Evolutionary conservation across 37 sponge, comb jelly and placozoan genomes (phyloP).

Genomic region (Mnemiopsis leidyi): DNA sequence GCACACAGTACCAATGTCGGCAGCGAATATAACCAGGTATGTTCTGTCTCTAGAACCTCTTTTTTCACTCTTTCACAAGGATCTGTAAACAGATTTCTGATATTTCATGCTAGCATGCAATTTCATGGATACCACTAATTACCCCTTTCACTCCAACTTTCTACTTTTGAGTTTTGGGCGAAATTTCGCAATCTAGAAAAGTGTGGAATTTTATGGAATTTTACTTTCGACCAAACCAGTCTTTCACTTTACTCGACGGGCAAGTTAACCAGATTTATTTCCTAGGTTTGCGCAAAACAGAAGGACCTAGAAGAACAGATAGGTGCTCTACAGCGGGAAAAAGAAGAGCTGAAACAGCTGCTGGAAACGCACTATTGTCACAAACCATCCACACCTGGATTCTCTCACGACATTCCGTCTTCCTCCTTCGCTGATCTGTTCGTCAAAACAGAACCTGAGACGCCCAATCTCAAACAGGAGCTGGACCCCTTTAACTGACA

Average conservation of each 20-base stretch:
- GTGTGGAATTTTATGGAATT: no score
- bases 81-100: no score
- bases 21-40: conserved; percentile 6
- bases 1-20: conserved; percentile 4
- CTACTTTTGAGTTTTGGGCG: no score
- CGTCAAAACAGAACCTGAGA: conserved; percentile 6
- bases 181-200: no score
- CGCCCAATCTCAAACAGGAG: background rate
- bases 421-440: conserved; percentile 12
- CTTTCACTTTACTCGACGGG: background rate
- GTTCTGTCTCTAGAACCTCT: background rate
- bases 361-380: conserved; percentile 30
- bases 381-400: background rate
- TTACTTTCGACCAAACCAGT: no score
- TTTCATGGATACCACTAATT: no score
- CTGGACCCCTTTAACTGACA: conserved; percentile 5
- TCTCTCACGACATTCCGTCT: background rate
- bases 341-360: conserved; percentile 31
- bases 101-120: no score
- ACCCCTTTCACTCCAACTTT: no score
- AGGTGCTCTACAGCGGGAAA: background rate
- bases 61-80: no score
- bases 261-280: background rate
- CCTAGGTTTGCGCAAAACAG: background rate
- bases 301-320: background rate